phyloP scores from a whole-genome alignment of 2,888 invertebrate species.

The Tachina lurida region DNA sequence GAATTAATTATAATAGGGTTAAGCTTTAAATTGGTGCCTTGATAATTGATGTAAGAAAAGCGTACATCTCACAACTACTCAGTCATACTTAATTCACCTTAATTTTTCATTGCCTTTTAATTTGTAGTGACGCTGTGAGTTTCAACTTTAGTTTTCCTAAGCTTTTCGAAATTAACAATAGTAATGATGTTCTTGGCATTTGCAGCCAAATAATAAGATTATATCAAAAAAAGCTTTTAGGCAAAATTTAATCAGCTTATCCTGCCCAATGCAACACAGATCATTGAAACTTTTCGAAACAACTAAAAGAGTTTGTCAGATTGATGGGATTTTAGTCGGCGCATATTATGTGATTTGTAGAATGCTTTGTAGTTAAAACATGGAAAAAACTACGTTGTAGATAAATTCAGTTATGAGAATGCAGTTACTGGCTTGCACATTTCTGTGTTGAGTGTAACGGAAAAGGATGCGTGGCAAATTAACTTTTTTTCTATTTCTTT shows the following conservation, averaged over 20 bases:
- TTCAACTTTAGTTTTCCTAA: constrained; percentile 2
- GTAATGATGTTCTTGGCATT: constrained; percentile 8
- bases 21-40: no score
- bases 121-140: not conserved
- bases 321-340: constrained; percentile 27
- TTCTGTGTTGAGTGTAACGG: constrained; percentile 60
- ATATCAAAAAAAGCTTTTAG: not conserved
- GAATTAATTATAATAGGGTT: no score
- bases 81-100: not conserved
- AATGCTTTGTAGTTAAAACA: not conserved
- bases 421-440: constrained; percentile 50
- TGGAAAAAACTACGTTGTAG: not conserved
- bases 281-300: constrained; percentile 51
- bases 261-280: not conserved
- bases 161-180: not conserved
- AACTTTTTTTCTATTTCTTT: constrained; percentile 43
- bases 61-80: no score
- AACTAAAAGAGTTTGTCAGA: constrained; percentile 43
- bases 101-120: not conserved
- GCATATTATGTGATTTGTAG: not conserved
- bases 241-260: constrained; percentile 22
- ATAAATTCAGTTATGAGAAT: constrained; percentile 35
- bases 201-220: not conserved
- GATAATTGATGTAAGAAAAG: no score
- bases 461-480: constrained; percentile 57